Conservation (phyloP, 2,113 vertebrate genomes). For the Phaethornis superciliosus region DNA sequence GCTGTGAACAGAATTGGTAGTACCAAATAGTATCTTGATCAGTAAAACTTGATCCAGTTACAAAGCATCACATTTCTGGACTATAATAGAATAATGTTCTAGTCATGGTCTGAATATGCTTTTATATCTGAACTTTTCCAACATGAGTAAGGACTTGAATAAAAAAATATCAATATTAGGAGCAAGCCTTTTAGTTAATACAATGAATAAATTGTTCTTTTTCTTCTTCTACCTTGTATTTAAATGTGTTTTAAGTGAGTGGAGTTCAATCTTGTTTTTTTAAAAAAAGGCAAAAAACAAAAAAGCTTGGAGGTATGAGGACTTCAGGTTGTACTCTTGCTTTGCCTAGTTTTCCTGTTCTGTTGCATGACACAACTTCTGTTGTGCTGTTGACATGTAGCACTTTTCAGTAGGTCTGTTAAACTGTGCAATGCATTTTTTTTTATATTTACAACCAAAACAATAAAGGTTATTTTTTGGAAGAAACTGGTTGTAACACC, state of each 20-base stretch:
- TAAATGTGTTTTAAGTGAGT: conserved; percentile 29
- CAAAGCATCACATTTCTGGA: not conserved
- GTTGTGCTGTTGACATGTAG: conserved; percentile 43
- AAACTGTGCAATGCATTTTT: conserved; percentile 77
- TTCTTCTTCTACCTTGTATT: conserved; percentile 39
- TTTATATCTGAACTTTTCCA: not conserved
- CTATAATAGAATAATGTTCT: not conserved
- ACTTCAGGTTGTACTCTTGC: conserved; percentile 52
- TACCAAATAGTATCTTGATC: not conserved
- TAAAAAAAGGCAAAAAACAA: not conserved
- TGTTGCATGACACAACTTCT: conserved; percentile 32
- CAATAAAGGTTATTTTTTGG: conserved; percentile 81
- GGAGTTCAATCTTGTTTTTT: not conserved
- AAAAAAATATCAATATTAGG: not conserved
- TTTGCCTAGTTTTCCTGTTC: conserved; percentile 47
- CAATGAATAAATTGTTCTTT: not conserved
- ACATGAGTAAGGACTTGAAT: not conserved
- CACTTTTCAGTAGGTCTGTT: conserved; percentile 69
- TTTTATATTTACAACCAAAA: conserved; percentile 77
- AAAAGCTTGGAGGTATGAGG: not conserved
- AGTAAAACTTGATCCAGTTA: not conserved
- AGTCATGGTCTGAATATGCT: not conserved
- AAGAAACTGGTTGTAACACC: conserved; percentile 28
- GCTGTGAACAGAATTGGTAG: not conserved
- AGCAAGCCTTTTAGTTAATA: not conserved